These are phyloP conservation scores for Automeris io DNA, from an alignment of 2,888 invertebrate genomes.

Conservation along the genomic window DNA sequence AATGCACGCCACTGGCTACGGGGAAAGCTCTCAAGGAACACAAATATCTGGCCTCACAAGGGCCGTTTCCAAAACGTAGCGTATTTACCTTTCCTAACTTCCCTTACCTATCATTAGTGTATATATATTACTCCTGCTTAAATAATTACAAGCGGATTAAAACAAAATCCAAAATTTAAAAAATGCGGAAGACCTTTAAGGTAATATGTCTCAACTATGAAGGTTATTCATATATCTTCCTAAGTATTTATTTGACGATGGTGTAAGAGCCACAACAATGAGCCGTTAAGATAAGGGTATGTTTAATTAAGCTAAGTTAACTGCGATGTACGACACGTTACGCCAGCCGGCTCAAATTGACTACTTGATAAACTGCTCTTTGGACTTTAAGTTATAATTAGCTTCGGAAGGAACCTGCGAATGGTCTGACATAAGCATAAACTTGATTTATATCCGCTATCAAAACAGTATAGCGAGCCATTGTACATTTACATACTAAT, in stretches of 20 bases:
- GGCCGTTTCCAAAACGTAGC: too few species aligned
- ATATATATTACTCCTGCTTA: too few species aligned
- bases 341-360: constrained; percentile 26
- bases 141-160: too few species aligned
- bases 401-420: constrained; percentile 10
- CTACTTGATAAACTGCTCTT: constrained; percentile 21
- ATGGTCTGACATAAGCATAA: not conserved
- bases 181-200: not conserved
- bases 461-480: too few species aligned
- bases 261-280: constrained; percentile 46
- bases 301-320: constrained; percentile 51
- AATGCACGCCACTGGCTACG: too few species aligned
- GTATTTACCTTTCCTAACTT: too few species aligned
- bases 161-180: too few species aligned
- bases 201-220: constrained; percentile 26
- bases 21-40: too few species aligned
- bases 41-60: too few species aligned
- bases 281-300: constrained; percentile 31
- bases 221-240: constrained; percentile 45
- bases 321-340: constrained; percentile 19
- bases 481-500: too few species aligned
- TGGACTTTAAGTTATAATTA: constrained; percentile 10
- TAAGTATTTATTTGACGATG: constrained; percentile 46
- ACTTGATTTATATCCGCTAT: not conserved
- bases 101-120: too few species aligned